Conservation (phyloP, 2,888 invertebrate species). For the Odontothrips loti region DNA sequence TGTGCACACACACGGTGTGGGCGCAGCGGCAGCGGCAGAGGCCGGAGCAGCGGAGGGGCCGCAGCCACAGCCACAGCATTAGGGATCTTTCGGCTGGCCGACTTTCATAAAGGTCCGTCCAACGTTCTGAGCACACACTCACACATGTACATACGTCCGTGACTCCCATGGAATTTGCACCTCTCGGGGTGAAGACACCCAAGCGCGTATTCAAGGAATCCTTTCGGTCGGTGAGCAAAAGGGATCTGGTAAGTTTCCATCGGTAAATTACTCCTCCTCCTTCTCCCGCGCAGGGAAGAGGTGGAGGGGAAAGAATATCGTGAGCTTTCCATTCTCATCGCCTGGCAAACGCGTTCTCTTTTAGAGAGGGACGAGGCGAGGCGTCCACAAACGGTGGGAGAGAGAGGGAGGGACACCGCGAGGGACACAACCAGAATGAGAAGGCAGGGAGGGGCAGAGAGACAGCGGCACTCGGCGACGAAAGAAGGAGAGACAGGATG, state of each 20-base stretch:
- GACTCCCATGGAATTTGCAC: too few relatives aligned
- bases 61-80: too few relatives aligned
- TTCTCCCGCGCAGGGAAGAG: background rate
- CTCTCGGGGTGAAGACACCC: too few relatives aligned
- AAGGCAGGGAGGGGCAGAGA: background rate
- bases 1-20: too few relatives aligned
- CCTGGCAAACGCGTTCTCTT: slow-evolving; percentile 7
- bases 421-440: background rate
- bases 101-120: too few relatives aligned
- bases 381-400: background rate
- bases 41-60: background rate
- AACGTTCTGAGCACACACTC: too few relatives aligned
- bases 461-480: background rate
- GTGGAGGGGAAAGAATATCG: background rate
- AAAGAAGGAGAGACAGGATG: background rate
- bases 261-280: background rate
- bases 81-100: too few relatives aligned
- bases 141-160: too few relatives aligned
- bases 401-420: background rate
- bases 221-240: background rate
- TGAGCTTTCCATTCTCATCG: slow-evolving; percentile 21
- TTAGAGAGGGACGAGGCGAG: background rate
- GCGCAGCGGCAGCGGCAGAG: background rate
- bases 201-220: background rate
- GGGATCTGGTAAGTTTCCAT: slow-evolving; percentile 6